Percentiles rank a stretch among this genome's conserved stretches.
phyloP scores from a whole-genome alignment of 2,888 invertebrate species.

The Antheraea assamensis region DNA sequence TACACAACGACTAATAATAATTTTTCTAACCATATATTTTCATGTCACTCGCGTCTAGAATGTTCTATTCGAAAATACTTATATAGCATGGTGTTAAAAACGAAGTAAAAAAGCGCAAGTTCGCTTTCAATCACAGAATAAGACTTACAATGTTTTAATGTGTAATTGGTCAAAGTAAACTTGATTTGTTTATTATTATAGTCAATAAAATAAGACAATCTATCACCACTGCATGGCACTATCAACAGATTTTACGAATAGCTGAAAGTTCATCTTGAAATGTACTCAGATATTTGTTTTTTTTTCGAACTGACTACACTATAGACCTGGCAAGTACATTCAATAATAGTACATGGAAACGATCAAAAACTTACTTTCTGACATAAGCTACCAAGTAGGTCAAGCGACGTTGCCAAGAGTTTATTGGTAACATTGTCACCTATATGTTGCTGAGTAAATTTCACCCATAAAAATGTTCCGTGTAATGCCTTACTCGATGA shows the following conservation, averaged over 20 bases:
- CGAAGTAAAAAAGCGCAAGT: no score
- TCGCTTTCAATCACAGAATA: no score
- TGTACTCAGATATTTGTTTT: no score
- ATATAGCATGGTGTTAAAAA: not conserved
- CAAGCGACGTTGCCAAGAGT: not conserved
- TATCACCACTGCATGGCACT: no score
- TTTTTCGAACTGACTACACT: no score
- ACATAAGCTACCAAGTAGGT: not conserved
- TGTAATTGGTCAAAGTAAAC: no score
- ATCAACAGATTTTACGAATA: no score
- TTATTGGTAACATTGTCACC: conserved; percentile 9
- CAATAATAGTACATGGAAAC: not conserved
- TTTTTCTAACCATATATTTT: not conserved
- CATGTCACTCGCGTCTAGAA: not conserved
- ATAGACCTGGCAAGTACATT: no score
- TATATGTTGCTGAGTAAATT: conserved; percentile 54
- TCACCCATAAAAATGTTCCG: conserved; percentile 59
- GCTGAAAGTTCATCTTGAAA: no score
- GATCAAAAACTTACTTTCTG: not conserved
- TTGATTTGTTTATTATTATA: no score
- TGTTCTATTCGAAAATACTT: not conserved
- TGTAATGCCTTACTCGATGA: conserved; percentile 62
- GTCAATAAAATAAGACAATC: no score
- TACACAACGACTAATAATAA: not conserved
- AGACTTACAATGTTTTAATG: no score